Conservation (phyloP, 2,797 vertebrate genomes). For the Myotis planiceps region DNA sequence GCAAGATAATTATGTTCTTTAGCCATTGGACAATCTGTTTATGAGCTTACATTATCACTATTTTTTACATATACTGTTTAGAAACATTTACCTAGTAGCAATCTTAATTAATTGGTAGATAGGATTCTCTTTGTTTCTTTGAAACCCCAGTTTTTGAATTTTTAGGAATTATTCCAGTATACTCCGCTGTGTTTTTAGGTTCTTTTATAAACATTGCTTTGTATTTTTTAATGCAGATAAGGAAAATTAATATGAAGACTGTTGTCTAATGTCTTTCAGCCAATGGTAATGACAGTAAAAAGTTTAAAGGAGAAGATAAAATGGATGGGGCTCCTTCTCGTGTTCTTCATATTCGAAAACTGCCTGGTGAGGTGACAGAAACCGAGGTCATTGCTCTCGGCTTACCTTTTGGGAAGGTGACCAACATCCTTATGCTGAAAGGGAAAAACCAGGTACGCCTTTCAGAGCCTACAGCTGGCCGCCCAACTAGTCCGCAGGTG, state of each 20-base stretch:
- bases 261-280: constrained; percentile 88
- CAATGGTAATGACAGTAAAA: constrained; percentile 98
- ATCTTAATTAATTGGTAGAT: not conserved
- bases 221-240: constrained; percentile 12
- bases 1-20: not conserved
- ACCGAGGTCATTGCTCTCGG: constrained; percentile 98
- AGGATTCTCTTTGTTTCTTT: constrained; percentile 40
- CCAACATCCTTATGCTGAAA: constrained; percentile 98
- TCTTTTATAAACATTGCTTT: constrained; percentile 30
- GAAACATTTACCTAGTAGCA: not conserved
- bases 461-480: not conserved
- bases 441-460: constrained; percentile 96
- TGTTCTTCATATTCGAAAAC: constrained; percentile 97
- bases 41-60: constrained; percentile 3
- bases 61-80: not conserved
- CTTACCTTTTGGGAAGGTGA: constrained; percentile 98
- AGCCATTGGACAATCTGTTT: not conserved
- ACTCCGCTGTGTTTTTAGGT: constrained; percentile 2
- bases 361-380: constrained; percentile 97
- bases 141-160: not conserved
- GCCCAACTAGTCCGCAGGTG: not conserved
- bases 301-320: constrained; percentile 95
- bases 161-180: constrained; percentile 21
- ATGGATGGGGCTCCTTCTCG: constrained; percentile 95
- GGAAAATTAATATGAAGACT: constrained; percentile 41